Evolutionary conservation across 2,113 vertebrate species (phyloP), one percentile per base, ranked within the genome.

Genomic region (Phasianus colchicus): DNA sequence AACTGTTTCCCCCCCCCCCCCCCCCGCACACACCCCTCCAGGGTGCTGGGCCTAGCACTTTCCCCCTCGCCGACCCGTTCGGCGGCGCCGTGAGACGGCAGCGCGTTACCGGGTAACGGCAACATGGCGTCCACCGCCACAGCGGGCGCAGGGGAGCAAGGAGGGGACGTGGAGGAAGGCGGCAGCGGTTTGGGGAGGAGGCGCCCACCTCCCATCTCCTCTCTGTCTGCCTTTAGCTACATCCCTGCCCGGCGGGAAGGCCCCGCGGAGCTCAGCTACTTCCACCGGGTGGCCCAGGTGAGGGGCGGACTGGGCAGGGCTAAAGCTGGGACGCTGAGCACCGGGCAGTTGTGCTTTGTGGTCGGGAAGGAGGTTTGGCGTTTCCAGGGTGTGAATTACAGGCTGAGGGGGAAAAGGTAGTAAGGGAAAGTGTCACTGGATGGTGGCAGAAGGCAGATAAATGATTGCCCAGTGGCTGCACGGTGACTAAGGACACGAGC

Each of bases 201-300:
- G 65, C 66, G 61, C 8, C 67, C 21, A 47, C 67, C 32, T 25
- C 95, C 52, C 12, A 83, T 96, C 12, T 92, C 86, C 1, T 76
- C 97, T 12, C 71, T 76, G 64, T 96, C 97, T 0, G 69, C 95
- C 70, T 97, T 97, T 91, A 94, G 97, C 94, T 69, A 47, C 66
- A 1, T 98, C 66, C 97, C 97, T 3, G 43, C 91, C 36, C 54
- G 93, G 8, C 97, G 92, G 52, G 93, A 38, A 16, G 96, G 92
- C 32, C 94, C 93, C 22, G 72, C 96, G 17, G 97, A 98, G 87
- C 94, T 95, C 88, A 98, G 96, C 81, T 98, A 98, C 42, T 98
- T 85, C 75, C 5, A 19, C 76, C 92, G 93, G 36, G 38, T 18
- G 55, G 10, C 43, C 61, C 61, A 88, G 97, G 97, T 98, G 90